Base-by-base conservation (phyloP, 2,113 vertebrate species). In the Callopanchax toddi region DNA sequence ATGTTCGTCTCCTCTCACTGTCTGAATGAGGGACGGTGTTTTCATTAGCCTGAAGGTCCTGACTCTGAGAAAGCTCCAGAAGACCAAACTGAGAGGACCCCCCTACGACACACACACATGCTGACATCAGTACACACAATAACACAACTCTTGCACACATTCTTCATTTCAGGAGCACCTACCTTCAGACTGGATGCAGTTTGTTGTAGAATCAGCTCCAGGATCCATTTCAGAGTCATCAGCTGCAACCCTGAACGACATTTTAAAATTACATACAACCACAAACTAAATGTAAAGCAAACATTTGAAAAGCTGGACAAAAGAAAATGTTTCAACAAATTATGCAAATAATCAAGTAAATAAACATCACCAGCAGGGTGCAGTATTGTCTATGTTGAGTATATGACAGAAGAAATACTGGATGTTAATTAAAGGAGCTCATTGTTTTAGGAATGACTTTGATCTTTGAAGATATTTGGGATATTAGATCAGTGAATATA, bases 41-140 rank as follows among this genome's bases (percentile, higher is more conserved):
- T 4, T 74, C 75, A 18, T 88, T 87, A 13, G 79, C 87, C n/a
- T 89, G 85, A 10, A 94, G 61, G 76, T 95, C 93, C 84, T 99
- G 95, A 84, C 93, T 97, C 89, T 98, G 94, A 0, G 96, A 98
- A 4, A 99, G 93, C 86, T 94, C 94, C 6, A 98, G 85, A 39
- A 92, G 89, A 40, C 92, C 95, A 59, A 97, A 93, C 76, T 96
- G 94, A 39, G 95, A 96, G 2, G 79, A 86, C 60, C 89, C 95
- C 77, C 89, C 91, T 92, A 66, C 67, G 59, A 71, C 26, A 54
- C 43, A 67, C 1, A 67, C 20, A 55, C 2, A 23, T 56, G 10
- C 29, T 8, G 6, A 32, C 2, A 32, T 9, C 6, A 6, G 10
- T 1, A 32, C 10, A 37, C 36, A 37, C 10, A 37, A 3, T 4